Evolutionary conservation across 2,888 invertebrate genomes (phyloP).

Genomic region (Timema podura): DNA sequence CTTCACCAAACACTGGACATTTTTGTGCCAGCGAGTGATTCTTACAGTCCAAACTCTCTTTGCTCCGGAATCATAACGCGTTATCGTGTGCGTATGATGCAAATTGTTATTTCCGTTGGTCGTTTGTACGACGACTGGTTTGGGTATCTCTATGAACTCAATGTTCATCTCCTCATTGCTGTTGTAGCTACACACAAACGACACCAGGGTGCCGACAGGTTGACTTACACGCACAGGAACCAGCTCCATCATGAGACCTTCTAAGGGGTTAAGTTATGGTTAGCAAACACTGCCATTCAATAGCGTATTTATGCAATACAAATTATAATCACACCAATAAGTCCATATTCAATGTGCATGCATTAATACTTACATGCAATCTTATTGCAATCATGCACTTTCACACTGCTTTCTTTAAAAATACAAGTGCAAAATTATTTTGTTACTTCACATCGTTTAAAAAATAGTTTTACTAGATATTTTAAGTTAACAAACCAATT

Average conservation of each 20-base stretch:
- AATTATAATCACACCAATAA: no score
- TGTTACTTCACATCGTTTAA: no score
- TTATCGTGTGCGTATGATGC: conserved; percentile 15
- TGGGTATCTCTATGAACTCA: conserved; percentile 41
- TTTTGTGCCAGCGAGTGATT: conserved; percentile 38
- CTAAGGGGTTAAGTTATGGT: conserved; percentile 32
- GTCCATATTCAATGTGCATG: no score
- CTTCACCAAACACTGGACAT: conserved; percentile 42
- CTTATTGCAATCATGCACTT: no score
- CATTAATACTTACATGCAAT: no score
- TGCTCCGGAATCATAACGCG: conserved; percentile 28
- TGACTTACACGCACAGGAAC: conserved; percentile 41
- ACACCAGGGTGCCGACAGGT: conserved; percentile 43
- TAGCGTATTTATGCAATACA: no score
- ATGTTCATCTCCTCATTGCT: conserved; percentile 44
- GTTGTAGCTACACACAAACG: conserved; percentile 51
- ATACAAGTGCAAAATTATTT: no score
- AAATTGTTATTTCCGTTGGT: conserved; percentile 9
- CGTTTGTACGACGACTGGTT: neutral
- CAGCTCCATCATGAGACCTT: conserved; percentile 48
- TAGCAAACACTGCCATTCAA: no score
- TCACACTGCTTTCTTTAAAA: no score
- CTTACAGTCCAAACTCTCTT: conserved; percentile 29
- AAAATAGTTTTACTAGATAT: no score
- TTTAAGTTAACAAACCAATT: no score